Evolutionary conservation across 2,888 invertebrate genomes (phyloP), one percentile per base, ranked within the genome.

Genomic region (Andrena praecox): DNA sequence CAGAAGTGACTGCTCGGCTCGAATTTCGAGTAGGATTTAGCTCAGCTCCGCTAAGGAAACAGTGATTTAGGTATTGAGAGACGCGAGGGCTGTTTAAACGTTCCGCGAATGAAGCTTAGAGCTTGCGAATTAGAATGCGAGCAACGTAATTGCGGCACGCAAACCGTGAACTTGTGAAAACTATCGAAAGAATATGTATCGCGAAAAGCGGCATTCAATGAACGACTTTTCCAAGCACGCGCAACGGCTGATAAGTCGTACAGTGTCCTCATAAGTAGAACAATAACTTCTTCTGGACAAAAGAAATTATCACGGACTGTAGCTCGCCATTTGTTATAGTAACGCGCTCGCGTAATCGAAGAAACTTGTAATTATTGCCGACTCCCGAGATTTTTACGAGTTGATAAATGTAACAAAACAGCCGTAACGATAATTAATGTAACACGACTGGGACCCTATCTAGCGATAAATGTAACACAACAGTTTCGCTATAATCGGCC

Each of bases 111-210:
- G 24, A 20, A 29, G 2, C 8, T 59, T n/a, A n/a, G n/a, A n/a
- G n/a, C n/a, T n/a, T n/a, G n/a, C n/a, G n/a, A n/a, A n/a, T n/a
- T n/a, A n/a, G n/a, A 42, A 27, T 64, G 27, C 7, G 2, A 48
- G 8, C 6, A n/a, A 16, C 16, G 3, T 35, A 42, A 5, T 56
- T 31, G 29, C 56, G 16, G 3, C 7, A 27, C 2, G 12, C 2
- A 7, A 24, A n/a, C 74, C 52, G 0, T 29, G 60, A 73, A 52
- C 52, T 67, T 60, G 60, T 7, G 10, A n/a, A 24, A 42, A 67
- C 24, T 31, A 67, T 67, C 52, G 12, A 16, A 16, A 5, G 16
- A 12, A 42, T 1, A 29, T 6, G 7, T 59, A 48, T 31, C 10
- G 7, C n/a, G 35, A 54, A 29, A 64, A 50, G 2, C 2, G 16